These are phyloP conservation scores for Paramormyrops kingsleyae DNA, from an alignment of 2,113 vertebrate species.

Conservation along the genomic window DNA sequence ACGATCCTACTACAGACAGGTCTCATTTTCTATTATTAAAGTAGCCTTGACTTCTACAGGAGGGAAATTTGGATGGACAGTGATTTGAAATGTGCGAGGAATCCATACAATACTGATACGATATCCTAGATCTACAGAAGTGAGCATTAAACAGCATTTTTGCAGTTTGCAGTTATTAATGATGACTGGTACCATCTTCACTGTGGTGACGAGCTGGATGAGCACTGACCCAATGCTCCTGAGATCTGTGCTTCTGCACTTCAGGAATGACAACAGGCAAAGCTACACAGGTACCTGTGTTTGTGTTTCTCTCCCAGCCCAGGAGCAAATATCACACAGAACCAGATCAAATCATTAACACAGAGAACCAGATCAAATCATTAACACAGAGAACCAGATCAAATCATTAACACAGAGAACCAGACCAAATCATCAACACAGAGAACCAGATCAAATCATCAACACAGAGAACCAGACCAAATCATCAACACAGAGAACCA, in stretches of 20 bases:
- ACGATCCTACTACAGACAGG: neutral
- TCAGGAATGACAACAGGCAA: neutral
- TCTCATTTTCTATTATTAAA: neutral
- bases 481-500: too few relatives aligned
- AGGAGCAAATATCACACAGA: too few relatives aligned
- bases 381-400: too few relatives aligned
- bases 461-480: too few relatives aligned
- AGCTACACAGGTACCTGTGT: neutral
- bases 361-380: too few relatives aligned
- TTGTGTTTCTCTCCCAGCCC: too few relatives aligned
- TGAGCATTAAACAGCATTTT: neutral
- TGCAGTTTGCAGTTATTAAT: neutral
- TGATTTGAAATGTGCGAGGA: neutral
- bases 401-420: too few relatives aligned
- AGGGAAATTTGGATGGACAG: neutral
- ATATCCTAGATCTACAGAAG: neutral
- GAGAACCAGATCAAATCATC: too few relatives aligned
- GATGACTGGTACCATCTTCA: neutral
- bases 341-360: too few relatives aligned
- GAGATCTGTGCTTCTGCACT: neutral
- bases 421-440: too few relatives aligned
- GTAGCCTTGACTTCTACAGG: neutral
- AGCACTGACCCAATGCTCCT: neutral
- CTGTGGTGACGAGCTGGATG: neutral
- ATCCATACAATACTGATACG: neutral